Evolutionary conservation across 2,797 vertebrate genomes (phyloP), one percentile per base, ranked within the genome.

Genomic region (Pogoniulus pusillus): DNA sequence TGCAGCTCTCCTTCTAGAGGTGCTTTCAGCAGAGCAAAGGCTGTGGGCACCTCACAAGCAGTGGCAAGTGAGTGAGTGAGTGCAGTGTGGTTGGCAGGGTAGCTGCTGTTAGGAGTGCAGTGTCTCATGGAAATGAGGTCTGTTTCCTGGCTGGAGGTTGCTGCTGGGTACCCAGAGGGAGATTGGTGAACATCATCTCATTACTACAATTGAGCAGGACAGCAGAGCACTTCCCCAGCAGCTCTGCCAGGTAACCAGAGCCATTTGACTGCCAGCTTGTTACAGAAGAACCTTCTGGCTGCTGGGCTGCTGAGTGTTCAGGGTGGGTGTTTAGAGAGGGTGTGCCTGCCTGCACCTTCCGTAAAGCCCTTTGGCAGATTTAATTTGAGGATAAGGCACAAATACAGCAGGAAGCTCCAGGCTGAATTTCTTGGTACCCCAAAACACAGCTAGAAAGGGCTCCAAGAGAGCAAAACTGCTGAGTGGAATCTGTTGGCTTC

Each of bases 11-110:
- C 49, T 63, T 45, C 4, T 0, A 6, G 45, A 3, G 58, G 74
- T 8, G 12, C 45, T 74, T 6, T 27, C 4, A 9, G 68, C 22
- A 16, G 55, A n/a, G n/a, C n/a, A n/a, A 15, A 4, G 11, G 23
- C 9, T 0, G 1, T 16, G 68, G 2, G n/a, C 35, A 63, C 51
- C 47, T 65, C 10, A 1, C 26, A 24, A 32, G 51, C 7, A 62
- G 70, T 65, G 35, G 77, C 66, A 66, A 77, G 64, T 53, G 30
- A 72, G 77, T 53, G 30, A 72, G 77, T 0, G 2, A 71, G 26
- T 1, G 27, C 54, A 32, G 35, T 2, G 12, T 37, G 53, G 35
- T 35, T 53, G 57, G 62, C 57, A 81, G 78, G 57, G 47, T 22
- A 12, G 59, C 80, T 91, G 83, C 29, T 63, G 15, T 29, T 17